Evolutionary conservation across 2,113 vertebrate species (phyloP).

Genomic region (Cebus imitator): DNA sequence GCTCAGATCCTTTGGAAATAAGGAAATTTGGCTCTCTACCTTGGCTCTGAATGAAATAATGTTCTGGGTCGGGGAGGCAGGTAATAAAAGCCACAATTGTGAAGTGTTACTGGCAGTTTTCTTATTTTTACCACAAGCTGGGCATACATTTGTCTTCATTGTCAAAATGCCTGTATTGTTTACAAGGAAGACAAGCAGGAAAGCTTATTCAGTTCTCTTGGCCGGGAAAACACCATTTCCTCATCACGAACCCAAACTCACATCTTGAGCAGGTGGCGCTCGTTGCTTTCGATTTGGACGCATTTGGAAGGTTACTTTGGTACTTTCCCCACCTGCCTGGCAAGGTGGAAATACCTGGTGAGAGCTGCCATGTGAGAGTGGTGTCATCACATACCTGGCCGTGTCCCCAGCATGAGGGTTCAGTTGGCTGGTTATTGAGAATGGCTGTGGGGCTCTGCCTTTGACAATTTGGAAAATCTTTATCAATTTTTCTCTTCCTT

Average conservation of each 20-base stretch:
- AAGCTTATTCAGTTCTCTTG: slow-evolving; percentile 64
- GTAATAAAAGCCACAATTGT: slow-evolving; percentile 82
- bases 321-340: background rate
- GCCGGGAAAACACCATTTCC: slow-evolving; percentile 59
- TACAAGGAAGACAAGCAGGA: slow-evolving; percentile 52
- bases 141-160: slow-evolving; percentile 70
- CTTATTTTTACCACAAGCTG: slow-evolving; percentile 73
- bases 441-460: background rate
- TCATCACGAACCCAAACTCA: slow-evolving; percentile 55
- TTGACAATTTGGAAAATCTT: background rate
- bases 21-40: slow-evolving; percentile 80
- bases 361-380: background rate
- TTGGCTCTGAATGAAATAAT: slow-evolving; percentile 79
- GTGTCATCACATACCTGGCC: background rate
- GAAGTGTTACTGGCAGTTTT: slow-evolving; percentile 80
- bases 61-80: slow-evolving; percentile 51
- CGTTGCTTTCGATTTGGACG: background rate
- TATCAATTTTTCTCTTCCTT: slow-evolving; percentile 31
- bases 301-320: slow-evolving; percentile 6
- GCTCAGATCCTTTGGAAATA: slow-evolving; percentile 78
- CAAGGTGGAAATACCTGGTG: background rate
- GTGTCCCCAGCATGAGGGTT: background rate
- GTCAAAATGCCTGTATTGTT: slow-evolving; percentile 73
- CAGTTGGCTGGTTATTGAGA: background rate
- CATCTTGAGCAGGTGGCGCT: background rate